Percentiles rank a stretch among this genome's conserved stretches.
Evolutionary conservation across 2,113 vertebrate species (phyloP).

Genomic region (Asarcornis scutulata): DNA sequence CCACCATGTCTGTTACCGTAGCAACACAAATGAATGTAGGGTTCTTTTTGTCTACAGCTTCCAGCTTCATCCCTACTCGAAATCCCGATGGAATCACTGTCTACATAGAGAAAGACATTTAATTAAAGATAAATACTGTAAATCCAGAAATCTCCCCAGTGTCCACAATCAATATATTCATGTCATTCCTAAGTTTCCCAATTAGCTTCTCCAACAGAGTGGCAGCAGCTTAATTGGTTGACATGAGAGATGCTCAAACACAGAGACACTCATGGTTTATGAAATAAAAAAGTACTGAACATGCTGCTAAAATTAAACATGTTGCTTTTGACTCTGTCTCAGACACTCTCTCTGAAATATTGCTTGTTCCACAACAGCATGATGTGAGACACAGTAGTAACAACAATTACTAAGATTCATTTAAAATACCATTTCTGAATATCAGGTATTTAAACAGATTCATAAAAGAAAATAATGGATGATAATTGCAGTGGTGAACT

Average conservation of each 20-base stretch:
- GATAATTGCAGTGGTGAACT: background rate
- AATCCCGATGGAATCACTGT: constrained; percentile 88
- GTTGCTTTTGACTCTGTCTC: background rate
- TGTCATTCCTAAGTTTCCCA: background rate
- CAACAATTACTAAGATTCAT: background rate
- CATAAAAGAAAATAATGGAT: background rate
- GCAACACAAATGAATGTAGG: constrained; percentile 88
- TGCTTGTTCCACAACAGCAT: background rate
- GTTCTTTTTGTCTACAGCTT: constrained; percentile 89
- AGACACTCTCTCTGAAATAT: background rate
- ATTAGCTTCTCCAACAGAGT: background rate
- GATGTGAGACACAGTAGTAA: background rate
- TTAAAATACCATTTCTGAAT: background rate
- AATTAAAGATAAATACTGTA: constrained; percentile 55
- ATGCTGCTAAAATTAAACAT: background rate
- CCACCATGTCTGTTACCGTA: constrained; percentile 89
- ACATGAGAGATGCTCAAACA: background rate
- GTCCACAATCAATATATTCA: background rate
- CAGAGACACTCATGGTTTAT: background rate
- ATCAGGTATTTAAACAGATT: background rate
- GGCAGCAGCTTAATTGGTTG: constrained; percentile 14
- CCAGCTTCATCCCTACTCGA: constrained; percentile 89
- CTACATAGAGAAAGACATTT: constrained; percentile 73
- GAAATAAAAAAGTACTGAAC: background rate
- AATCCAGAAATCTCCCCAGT: background rate